Evolutionary conservation across 1,140 invertebrate genomes (phyloP).

Genomic region (Pomacea maculata): DNA sequence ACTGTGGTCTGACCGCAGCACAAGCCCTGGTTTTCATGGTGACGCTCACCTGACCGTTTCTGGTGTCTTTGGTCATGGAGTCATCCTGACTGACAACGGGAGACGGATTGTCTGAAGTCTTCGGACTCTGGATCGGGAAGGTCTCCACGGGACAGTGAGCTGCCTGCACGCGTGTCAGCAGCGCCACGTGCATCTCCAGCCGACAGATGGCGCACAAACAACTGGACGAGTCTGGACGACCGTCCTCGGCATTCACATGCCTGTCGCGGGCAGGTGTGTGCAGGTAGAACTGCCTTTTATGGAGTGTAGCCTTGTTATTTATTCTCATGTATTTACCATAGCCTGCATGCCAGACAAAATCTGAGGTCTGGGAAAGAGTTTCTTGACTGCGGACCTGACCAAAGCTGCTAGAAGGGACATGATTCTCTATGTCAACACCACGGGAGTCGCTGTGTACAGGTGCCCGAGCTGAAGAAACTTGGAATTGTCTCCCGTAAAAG

Average conservation of each 20-base stretch:
- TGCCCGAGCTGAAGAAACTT: too few relatives aligned
- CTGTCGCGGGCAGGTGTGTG: constrained; percentile 36
- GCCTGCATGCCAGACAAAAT: too few relatives aligned
- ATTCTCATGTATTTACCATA: constrained; percentile 37
- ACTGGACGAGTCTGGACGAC: constrained; percentile 18
- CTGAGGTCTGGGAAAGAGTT: background rate
- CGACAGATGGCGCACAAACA: constrained; percentile 47
- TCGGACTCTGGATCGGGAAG: background rate
- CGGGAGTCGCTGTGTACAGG: too few relatives aligned
- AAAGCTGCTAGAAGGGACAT: too few relatives aligned
- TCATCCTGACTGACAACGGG: background rate
- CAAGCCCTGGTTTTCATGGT: background rate
- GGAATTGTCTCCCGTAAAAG: too few relatives aligned
- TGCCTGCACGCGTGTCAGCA: constrained; percentile 27
- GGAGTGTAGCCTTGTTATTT: constrained; percentile 37
- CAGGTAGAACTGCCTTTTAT: constrained; percentile 43
- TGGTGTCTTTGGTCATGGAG: background rate
- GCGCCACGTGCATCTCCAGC: constrained; percentile 44
- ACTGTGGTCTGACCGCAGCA: background rate
- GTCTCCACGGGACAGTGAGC: background rate
- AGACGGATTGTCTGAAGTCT: background rate
- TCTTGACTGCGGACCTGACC: too few relatives aligned
- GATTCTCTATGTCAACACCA: too few relatives aligned
- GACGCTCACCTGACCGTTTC: background rate
- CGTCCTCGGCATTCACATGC: constrained; percentile 3